Conservation (phyloP, 1,140 invertebrate genomes). For the Scylla paramamosain region DNA sequence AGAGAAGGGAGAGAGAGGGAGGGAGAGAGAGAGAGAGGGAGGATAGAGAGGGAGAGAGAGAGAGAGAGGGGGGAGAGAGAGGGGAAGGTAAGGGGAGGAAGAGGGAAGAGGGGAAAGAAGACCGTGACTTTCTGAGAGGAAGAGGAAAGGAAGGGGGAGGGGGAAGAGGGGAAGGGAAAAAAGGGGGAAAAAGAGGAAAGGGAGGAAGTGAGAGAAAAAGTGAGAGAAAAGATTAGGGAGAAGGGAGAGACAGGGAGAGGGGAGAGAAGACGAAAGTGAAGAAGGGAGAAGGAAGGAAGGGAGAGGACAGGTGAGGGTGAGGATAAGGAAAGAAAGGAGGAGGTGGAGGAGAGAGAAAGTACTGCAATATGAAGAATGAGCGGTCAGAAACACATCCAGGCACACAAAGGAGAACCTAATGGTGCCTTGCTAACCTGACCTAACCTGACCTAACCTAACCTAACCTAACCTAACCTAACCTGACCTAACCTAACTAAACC, state of each 20-base stretch:
- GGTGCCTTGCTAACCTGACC: slow-evolving; percentile 9
- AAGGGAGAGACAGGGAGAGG: neutral
- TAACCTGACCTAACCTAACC: neutral
- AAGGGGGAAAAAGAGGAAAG: no score
- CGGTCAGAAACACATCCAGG: no score
- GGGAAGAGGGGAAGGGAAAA: no score
- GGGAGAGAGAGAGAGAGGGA: neutral
- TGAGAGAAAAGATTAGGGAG: no score
- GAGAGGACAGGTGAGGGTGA: neutral
- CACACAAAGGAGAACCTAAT: neutral
- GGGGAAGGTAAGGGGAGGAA: neutral
- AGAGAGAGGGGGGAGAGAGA: neutral
- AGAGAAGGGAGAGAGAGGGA: slow-evolving; percentile 50
- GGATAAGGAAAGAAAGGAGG: neutral
- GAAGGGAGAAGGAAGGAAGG: neutral
- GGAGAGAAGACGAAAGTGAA: neutral
- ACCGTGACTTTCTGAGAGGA: no score
- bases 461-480: no score
- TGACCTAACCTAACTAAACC: no score
- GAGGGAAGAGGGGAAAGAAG: neutral
- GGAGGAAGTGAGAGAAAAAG: no score
- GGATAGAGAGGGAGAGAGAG: neutral
- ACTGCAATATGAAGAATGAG: neutral
- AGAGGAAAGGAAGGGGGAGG: no score
- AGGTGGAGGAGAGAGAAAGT: neutral